A percentile compares a stretch with the other conserved stretches of the same genome.
These are phyloP conservation scores for Heliconius hortense DNA, from an alignment of 2,888 invertebrate species.

Conservation along the genomic window DNA sequence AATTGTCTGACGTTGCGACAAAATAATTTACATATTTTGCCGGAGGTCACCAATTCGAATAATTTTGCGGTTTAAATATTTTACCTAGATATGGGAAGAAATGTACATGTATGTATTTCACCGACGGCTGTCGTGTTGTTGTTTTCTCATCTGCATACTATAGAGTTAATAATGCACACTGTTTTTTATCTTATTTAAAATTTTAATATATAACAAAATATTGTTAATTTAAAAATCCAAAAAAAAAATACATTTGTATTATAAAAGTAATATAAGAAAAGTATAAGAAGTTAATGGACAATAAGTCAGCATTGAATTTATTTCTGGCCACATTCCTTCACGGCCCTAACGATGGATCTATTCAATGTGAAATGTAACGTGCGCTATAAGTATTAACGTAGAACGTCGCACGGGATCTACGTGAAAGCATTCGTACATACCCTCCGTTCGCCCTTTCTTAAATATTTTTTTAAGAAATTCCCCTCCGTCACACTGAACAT, in stretches of 20 bases:
- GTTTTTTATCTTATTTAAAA: too few relatives aligned
- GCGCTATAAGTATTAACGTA: conserved; percentile 26
- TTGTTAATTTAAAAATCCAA: neutral
- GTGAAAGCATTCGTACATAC: conserved; percentile 30
- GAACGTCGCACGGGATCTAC: conserved; percentile 28
- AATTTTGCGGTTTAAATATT: neutral
- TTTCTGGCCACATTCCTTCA: conserved; percentile 30
- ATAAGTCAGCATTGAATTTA: conserved; percentile 13
- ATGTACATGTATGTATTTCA: neutral
- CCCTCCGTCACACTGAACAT: conserved; percentile 18
- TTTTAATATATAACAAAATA: too few relatives aligned
- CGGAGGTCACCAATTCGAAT: neutral
- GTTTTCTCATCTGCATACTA: too few relatives aligned
- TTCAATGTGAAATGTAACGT: conserved; percentile 28
- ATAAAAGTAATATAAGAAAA: conserved; percentile 1
- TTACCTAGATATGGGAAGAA: neutral
- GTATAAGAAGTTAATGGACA: neutral
- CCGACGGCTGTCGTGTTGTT: neutral
- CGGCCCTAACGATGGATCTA: conserved; percentile 22
- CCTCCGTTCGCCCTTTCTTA: conserved; percentile 12
- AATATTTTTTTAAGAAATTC: conserved; percentile 33
- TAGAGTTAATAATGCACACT: too few relatives aligned
- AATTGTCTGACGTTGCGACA: conserved; percentile 3
- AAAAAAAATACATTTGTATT: neutral
- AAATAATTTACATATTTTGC: neutral